Base-by-base conservation (phyloP, 2,888 invertebrate genomes). In the Dicyrtoma fusca region DNA sequence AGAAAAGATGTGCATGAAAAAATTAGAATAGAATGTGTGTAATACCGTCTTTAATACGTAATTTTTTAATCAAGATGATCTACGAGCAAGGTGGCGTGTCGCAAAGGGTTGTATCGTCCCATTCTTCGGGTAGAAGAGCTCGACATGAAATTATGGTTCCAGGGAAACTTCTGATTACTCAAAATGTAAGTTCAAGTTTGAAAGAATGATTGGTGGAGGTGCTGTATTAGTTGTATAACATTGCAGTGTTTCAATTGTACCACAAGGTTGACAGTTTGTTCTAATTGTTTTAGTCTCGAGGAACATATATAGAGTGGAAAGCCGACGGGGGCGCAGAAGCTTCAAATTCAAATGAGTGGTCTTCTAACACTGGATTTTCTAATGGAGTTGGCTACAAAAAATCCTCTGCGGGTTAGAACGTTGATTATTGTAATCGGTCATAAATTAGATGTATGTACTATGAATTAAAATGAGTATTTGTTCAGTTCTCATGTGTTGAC, bases 271-370 rank as follows among this genome's bases (percentile, higher is more conserved):
- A n/a, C n/a, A n/a, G n/a, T n/a, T n/a, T n/a, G n/a, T n/a, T n/a
- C 34, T 34, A 13, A 61, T 10, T 34, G 42, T 34, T n/a, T 23
- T 23, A 70, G 70, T 19, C 26, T 26, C 21, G 70, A 79, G 87
- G 87, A n/a, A 88, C 88, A 75, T 88, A 87, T 77, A 88, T 94
- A 69, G 94, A 94, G 83, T 94, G 94, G 94, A 89, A 90, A 82
- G 92, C 92, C 0, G 89, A 89, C 74, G 92, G 65, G 21, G 10
- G 44, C 25, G 0, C 51, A 34, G 2, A 21, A 21, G 11, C 14
- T 55, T 51, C 25, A 23, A 65, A 61, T 64, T 53, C 73, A 53
- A 69, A 69, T 49, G 74, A 74, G 1, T 57, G 62, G 44, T 47
- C 72, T 19, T 1, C 65, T 5, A 53, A 68, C 13, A 71, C 4